These are phyloP conservation scores for Gerris lacustris DNA, from an alignment of 2,888 invertebrate species.

Conservation along the genomic window DNA sequence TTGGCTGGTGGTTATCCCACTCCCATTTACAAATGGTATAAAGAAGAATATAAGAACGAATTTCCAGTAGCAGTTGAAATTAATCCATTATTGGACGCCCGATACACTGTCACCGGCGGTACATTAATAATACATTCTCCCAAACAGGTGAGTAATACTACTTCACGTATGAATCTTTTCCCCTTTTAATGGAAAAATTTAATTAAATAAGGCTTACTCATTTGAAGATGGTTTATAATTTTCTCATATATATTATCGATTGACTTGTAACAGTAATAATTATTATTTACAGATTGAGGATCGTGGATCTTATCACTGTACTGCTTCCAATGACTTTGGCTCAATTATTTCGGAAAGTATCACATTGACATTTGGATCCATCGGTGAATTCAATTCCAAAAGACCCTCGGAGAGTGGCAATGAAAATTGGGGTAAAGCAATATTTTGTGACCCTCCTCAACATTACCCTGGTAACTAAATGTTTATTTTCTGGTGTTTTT, in stretches of 20 bases:
- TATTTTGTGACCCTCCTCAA: conserved; percentile 85
- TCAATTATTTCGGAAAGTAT: conserved; percentile 79
- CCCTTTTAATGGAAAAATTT: too few species aligned
- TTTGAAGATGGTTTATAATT: too few species aligned
- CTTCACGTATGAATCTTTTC: too few species aligned
- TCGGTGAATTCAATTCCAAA: conserved; percentile 80
- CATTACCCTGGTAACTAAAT: conserved; percentile 58
- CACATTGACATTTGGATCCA: conserved; percentile 72
- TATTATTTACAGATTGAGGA: conserved; percentile 48
- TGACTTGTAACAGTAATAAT: too few species aligned
- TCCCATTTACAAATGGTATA: conserved; percentile 80
- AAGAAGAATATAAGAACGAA: conserved; percentile 74
- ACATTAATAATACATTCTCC: conserved; percentile 78
- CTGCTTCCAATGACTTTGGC: conserved; percentile 80
- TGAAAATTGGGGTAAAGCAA: conserved; percentile 86
- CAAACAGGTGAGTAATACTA: conserved; percentile 41
- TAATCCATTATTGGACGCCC: conserved; percentile 58
- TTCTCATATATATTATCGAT: too few species aligned
- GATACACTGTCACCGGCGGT: conserved; percentile 83
- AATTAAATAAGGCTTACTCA: too few species aligned
- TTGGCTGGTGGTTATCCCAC: conserved; percentile 78
- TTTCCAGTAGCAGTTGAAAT: conserved; percentile 57
- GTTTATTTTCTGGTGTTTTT: not conserved
- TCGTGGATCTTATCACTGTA: conserved; percentile 81
- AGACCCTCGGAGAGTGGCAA: conserved; percentile 71